Conservation (phyloP, 2,797 vertebrate species). For the Chlorospingus flavigularis region DNA sequence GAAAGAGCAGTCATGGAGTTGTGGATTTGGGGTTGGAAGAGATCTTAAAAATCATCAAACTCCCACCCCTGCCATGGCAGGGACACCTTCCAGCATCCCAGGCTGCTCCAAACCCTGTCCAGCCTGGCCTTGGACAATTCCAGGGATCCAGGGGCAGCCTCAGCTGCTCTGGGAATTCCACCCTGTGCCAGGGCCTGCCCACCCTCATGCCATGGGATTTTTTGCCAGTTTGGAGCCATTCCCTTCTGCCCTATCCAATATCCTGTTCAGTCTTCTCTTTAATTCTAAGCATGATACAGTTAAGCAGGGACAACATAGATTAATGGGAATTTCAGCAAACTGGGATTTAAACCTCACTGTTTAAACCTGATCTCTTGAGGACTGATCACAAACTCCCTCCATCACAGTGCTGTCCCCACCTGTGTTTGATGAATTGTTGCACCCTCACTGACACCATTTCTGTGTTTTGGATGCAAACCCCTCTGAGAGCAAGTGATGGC, state of each 20-base stretch:
- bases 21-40: no score
- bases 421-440: background rate
- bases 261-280: background rate
- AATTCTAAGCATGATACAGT: fast-evolving
- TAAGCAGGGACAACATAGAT: background rate
- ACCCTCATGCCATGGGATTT: no score
- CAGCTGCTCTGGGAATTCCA: no score
- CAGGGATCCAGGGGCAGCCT: no score
- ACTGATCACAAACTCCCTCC: background rate
- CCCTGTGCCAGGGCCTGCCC: no score
- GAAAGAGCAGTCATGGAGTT: no score
- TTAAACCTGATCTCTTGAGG: background rate
- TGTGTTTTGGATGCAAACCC: background rate
- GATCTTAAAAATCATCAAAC: no score
- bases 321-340: background rate
- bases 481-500: background rate
- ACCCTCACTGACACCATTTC: background rate
- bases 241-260: background rate
- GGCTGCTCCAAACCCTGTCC: no score
- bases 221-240: background rate
- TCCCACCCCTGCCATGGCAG: no score
- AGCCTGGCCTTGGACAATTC: no score
- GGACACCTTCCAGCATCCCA: no score
- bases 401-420: background rate
- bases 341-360: background rate